Conservation (phyloP, 2,113 vertebrate genomes). For the Tamias sibiricus region DNA sequence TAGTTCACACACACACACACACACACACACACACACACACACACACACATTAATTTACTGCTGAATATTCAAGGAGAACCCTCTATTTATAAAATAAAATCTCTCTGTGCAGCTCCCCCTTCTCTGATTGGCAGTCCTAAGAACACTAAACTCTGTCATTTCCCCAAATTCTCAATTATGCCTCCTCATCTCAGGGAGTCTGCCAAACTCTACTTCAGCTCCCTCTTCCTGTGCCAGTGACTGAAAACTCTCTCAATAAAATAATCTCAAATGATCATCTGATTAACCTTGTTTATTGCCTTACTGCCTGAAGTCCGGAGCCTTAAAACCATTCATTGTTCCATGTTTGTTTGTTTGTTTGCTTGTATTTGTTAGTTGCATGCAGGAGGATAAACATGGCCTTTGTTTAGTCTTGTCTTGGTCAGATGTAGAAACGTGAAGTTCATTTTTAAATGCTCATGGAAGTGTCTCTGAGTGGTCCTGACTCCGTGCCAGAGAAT, state of each 20-base stretch:
- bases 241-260: neutral
- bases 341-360: neutral
- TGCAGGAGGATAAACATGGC: neutral
- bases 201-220: neutral
- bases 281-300: neutral
- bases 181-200: neutral
- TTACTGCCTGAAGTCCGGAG: neutral
- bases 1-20: neutral
- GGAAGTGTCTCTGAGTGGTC: neutral
- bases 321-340: neutral
- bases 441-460: neutral
- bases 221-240: neutral
- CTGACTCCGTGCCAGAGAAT: neutral
- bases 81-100: too few species aligned
- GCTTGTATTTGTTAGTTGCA: neutral
- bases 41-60: neutral
- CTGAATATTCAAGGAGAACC: neutral
- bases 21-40: neutral
- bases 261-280: neutral
- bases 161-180: neutral
- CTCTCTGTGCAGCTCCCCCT: neutral
- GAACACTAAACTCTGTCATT: neutral
- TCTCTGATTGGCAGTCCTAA: neutral
- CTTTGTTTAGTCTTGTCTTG: neutral
- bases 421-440: neutral